These are phyloP conservation scores for Callocephalon fimbriatum DNA, from an alignment of 2,113 vertebrate species.

Conservation along the genomic window DNA sequence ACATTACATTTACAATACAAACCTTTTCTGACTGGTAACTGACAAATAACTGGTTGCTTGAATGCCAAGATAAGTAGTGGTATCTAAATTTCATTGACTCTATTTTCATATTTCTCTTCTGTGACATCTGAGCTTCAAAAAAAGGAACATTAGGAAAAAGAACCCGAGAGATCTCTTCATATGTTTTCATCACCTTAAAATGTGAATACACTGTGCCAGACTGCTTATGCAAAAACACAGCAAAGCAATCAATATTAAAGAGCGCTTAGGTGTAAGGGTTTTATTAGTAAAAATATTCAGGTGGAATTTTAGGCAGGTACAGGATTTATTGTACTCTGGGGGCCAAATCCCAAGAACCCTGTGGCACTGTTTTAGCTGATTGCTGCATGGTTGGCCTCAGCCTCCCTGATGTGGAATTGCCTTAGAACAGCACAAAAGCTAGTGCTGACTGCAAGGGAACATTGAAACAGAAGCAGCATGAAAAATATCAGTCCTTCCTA, in stretches of 20 bases:
- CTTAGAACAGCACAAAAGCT: slow-evolving; percentile 15
- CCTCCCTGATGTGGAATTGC: background rate
- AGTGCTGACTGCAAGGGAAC: background rate
- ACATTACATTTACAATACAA: background rate
- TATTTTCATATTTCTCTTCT: background rate
- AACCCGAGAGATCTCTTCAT: background rate
- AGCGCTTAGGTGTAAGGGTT: background rate
- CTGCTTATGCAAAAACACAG: background rate
- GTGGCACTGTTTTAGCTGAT: background rate
- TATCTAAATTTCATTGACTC: background rate
- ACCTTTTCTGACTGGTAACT: background rate
- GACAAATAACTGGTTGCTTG: background rate
- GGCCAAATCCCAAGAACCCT: background rate
- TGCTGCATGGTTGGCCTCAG: background rate
- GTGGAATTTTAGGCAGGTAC: background rate
- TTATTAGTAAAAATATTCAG: background rate
- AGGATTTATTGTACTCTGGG: background rate
- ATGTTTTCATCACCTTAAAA: background rate
- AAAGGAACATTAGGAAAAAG: background rate
- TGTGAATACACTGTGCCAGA: background rate
- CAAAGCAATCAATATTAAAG: background rate
- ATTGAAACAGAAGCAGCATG: background rate
- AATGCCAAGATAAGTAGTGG: background rate
- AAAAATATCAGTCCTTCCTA: background rate
- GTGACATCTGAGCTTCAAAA: background rate